Evolutionary conservation across 2,113 vertebrate species (phyloP).

Genomic region (Chelonoidis abingdonii): DNA sequence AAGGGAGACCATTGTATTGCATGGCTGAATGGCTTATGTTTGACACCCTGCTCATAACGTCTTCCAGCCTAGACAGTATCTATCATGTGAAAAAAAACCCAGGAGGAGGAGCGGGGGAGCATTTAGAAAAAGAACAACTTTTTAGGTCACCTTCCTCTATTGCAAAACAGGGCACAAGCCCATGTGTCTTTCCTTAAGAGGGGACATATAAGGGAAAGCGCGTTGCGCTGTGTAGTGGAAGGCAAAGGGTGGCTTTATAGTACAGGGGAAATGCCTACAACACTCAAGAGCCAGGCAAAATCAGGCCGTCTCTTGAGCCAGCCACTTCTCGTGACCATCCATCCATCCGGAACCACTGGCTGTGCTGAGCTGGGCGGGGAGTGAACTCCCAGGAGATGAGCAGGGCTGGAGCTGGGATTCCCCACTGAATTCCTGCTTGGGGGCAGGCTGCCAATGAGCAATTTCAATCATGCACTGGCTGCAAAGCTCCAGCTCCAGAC

Average conservation of each 20-base stretch:
- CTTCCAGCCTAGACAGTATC: neutral
- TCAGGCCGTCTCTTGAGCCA: neutral
- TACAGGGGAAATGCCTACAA: neutral
- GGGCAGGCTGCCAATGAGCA: neutral
- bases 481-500: too few relatives aligned
- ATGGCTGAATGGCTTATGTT: neutral
- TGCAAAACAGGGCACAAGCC: neutral
- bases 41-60: neutral
- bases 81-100: neutral
- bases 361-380: neutral
- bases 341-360: neutral
- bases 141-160: neutral
- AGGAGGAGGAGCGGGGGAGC: too few relatives aligned
- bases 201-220: neutral
- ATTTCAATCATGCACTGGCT: neutral
- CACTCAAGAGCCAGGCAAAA: neutral
- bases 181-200: neutral
- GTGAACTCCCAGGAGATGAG: neutral
- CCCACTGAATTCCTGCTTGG: neutral
- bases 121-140: neutral
- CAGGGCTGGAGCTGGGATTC: neutral
- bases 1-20: neutral
- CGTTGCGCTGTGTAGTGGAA: neutral
- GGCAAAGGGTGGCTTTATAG: too few relatives aligned
- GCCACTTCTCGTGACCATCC: neutral